Evolutionary conservation across 2,888 invertebrate species (phyloP).

Genomic region (Macaria liturata): DNA sequence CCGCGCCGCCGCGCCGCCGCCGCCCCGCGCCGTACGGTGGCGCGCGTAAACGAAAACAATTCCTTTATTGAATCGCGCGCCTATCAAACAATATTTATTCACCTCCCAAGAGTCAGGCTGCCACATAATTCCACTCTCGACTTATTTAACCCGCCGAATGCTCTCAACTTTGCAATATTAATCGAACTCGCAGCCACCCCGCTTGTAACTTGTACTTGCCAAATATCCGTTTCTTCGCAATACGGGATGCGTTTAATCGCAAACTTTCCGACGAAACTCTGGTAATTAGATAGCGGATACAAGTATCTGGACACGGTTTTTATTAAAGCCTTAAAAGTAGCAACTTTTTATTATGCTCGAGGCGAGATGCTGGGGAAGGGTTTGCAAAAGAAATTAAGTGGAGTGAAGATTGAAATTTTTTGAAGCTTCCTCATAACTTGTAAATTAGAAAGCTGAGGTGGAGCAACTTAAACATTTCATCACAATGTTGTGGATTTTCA

Average conservation of each 20-base stretch:
- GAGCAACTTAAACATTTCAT: slow-evolving; percentile 10
- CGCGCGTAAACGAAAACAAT: slow-evolving; percentile 49
- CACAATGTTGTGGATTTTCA: slow-evolving; percentile 4
- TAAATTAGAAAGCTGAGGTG: slow-evolving; percentile 20
- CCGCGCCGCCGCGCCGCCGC: slow-evolving; percentile 36
- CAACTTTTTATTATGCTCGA: slow-evolving; percentile 33
- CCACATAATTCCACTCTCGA: slow-evolving; percentile 57
- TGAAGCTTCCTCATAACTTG: slow-evolving; percentile 19
- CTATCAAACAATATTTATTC: slow-evolving; percentile 54
- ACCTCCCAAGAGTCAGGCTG: slow-evolving; percentile 38
- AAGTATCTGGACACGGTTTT: slow-evolving; percentile 35
- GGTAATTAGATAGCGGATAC: slow-evolving; percentile 31
- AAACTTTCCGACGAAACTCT: slow-evolving; percentile 30
- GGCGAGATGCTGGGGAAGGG: slow-evolving; percentile 28
- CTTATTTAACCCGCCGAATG: slow-evolving; percentile 57
- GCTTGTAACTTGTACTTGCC: slow-evolving; percentile 46
- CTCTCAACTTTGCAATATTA: slow-evolving; percentile 58
- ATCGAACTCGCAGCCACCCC: slow-evolving; percentile 51
- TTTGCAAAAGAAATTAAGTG: slow-evolving; percentile 29
- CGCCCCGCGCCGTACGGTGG: slow-evolving; percentile 30
- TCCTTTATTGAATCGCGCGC: slow-evolving; percentile 53
- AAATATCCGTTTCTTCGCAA: slow-evolving; percentile 38
- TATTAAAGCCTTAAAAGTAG: slow-evolving; percentile 31
- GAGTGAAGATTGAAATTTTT: slow-evolving; percentile 24
- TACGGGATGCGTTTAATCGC: slow-evolving; percentile 41